Evolutionary conservation across 2,113 vertebrate species (phyloP), one percentile per base, ranked within the genome.

Genomic region (Bubo scandiacus): DNA sequence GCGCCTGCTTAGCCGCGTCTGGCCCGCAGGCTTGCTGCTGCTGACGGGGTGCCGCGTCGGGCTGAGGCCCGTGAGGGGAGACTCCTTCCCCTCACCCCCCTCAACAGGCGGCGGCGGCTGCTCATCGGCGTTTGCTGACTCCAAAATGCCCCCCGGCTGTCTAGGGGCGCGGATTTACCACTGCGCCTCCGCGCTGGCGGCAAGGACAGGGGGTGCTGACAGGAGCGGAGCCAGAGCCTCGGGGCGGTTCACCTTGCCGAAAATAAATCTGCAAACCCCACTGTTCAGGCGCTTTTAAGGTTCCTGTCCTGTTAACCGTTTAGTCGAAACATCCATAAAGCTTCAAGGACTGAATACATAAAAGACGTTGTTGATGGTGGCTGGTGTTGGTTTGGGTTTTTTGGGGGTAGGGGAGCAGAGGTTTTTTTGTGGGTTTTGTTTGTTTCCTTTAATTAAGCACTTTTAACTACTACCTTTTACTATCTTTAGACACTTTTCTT

Each of bases 241-340:
- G n/a, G 30, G 6, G 52, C 36, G 1, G 5, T 11, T 63, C 51
- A 1, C 45, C 34, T 29, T 11, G 17, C 61, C 21, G 8, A 17
- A 10, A 34, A 11, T 5, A 45, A 12, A 32, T 29, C 9, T 3
- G 17, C 47, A 2, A 2, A 1, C 0, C 2, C 9, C 20, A 2
- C 27, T 0, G 12, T 22, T 10, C 6, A 3, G 30, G 8, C 6
- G 29, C 40, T 20, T 26, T 3, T 3, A 8, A 4, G 15, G 62
- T 8, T 23, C 11, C 18, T 6, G 15, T 29, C 16, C 34, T 4
- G 36, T 0, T 4, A 49, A 32, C 34, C 40, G 4, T 3, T n/a
- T 4, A 12, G 8, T 18, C 13, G 15, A 29, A 52, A 38, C 5
- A 8, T 8, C 34, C 13, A 1, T 12, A 43, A 32, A 38, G 47